Percentiles rank a stretch among this genome's conserved stretches.
phyloP scores from a whole-genome alignment of 2,888 invertebrate genomes.

The Adelphocoris suturalis region DNA sequence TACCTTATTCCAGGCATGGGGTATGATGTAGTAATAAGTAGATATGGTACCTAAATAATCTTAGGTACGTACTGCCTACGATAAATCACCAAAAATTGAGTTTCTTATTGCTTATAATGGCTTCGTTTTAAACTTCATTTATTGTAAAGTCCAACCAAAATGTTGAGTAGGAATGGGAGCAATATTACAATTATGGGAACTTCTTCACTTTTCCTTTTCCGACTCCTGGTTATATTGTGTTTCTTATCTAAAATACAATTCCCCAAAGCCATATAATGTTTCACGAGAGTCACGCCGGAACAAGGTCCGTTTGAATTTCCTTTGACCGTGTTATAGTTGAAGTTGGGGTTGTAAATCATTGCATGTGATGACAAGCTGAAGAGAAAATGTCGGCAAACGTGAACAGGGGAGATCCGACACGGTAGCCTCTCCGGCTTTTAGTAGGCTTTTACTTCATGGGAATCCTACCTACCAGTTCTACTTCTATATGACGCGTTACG shows the following conservation, averaged over 20 bases:
- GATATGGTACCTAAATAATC: no score
- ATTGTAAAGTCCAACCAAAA: neutral
- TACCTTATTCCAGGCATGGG: no score
- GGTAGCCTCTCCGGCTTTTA: slow-evolving; percentile 18
- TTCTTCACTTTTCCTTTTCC: neutral
- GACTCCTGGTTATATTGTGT: neutral
- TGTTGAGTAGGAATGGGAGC: neutral
- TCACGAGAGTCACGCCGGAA: slow-evolving; percentile 16
- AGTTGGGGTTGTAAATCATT: slow-evolving; percentile 26
- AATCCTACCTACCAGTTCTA: slow-evolving; percentile 28
- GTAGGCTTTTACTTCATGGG: neutral
- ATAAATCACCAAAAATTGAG: no score
- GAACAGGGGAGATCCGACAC: slow-evolving; percentile 14
- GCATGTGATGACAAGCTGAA: slow-evolving; percentile 31
- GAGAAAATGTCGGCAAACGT: slow-evolving; percentile 41
- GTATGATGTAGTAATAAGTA: no score
- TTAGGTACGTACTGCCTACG: no score
- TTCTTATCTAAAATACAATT: neutral
- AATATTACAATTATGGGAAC: neutral
- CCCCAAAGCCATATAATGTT: neutral
- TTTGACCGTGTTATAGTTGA: neutral
- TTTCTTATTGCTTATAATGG: no score
- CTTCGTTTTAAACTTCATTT: no score
- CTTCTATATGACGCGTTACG: neutral
- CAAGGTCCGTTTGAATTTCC: neutral